A percentile compares a stretch with the other conserved stretches of the same genome.
Conservation (phyloP, 2,888 invertebrate species). For the Parnassius mnemosyne region DNA sequence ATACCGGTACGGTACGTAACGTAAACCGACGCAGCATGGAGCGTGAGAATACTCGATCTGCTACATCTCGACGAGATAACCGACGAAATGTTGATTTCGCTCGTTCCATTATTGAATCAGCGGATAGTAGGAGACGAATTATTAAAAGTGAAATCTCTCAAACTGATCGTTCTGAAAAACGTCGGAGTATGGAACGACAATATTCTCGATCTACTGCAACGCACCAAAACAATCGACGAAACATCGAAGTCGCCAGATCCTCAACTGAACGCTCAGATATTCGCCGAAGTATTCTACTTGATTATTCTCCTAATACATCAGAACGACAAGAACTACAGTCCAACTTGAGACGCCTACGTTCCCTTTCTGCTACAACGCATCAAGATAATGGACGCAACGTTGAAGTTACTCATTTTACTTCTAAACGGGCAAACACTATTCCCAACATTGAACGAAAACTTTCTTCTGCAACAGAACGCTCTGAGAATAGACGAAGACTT, state of each 20-base stretch:
- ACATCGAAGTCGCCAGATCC: neutral
- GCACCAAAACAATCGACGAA: neutral
- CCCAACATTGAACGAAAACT: neutral
- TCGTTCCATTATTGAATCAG: neutral
- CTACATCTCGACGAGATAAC: neutral
- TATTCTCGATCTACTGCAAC: neutral
- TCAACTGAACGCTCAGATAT: neutral
- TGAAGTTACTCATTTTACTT: neutral
- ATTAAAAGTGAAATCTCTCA: neutral
- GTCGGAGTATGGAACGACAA: neutral
- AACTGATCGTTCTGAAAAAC: neutral
- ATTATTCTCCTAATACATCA: neutral
- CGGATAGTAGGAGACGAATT: neutral
- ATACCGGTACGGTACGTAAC: neutral
- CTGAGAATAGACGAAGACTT: neutral
- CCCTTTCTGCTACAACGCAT: neutral
- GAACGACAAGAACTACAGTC: neutral
- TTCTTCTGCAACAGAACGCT: neutral
- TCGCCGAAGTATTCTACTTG: neutral
- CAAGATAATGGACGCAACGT: neutral
- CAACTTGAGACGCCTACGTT: neutral
- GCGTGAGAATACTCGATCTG: neutral
- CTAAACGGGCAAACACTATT: neutral
- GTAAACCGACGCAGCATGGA: neutral
- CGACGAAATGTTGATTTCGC: neutral